Evolutionary conservation across 2,888 invertebrate species (phyloP), one percentile per base, ranked within the genome.

Genomic region (Acrobasis repandana): DNA sequence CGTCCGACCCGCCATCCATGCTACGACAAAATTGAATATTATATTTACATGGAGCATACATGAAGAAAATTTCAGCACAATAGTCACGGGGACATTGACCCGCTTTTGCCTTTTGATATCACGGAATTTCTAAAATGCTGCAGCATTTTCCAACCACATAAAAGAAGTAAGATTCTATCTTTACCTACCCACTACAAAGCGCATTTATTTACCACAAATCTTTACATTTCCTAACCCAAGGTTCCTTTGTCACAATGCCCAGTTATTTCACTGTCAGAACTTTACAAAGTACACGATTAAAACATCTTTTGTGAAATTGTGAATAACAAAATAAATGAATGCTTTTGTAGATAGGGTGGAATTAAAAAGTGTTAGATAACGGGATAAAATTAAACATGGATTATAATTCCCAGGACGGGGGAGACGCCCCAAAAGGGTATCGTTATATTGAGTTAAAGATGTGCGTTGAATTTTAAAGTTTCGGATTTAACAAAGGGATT

Each of bases 391-490:
- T 54, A 54, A 54, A 54, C 38, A 54, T 54, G 54, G 38, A 54
- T 54, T 54, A 54, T 38, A 38, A 54, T 38, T 54, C 38, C 36
- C 54, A 11, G 14, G 20, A 14, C 54, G 3, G 18, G 54, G 54
- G 54, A 16, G 18, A 18, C 0, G 18, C 38, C 54, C 36, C 38
- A 9, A 51, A 51, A 34, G 34, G 54, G 54, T 18, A 14, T 38
- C 11, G 38, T 18, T 38, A 36, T 54, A 54, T 54, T 38, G 38
- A 54, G 54, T 54, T 54, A 38, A 54, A 54, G 54, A 54, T 54
- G 54, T 54, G 54, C 54, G 18, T 54, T 54, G 54, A 54, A 54
- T 54, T 54, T 54, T 20, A 54, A 54, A 54, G 18, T 54, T 54
- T 54, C 16, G 38, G 38, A n/a, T 38, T 38, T 36, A 54, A 54